Base-by-base conservation (phyloP, 2,888 invertebrate species). In the Hyalella azteca region DNA sequence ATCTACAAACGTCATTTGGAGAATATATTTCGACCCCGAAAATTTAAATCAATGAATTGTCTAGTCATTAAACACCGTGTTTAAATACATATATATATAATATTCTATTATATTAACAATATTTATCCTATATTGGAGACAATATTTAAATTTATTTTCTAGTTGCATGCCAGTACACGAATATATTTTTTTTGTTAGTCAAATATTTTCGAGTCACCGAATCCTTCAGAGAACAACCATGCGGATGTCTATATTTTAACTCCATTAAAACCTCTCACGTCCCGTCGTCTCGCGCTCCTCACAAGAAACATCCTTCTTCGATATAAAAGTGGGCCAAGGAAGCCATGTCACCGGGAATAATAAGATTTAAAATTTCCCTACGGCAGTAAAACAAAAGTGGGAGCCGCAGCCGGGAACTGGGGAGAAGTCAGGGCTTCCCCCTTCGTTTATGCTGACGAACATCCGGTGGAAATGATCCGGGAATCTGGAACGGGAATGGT, bases 311-410 rank as follows among this genome's bases (percentile, higher is more conserved):
- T n/a, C 32, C 36, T 19, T 66, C 4, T 29, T 66, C 66, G 66
- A 66, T 66, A 36, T 29, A 66, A 66, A 66, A 60, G n/a, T 29
- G 19, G 15, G 36, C 13, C 66, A 66, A 36, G 66, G 66, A 66
- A 66, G 66, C 66, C 66, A 66, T 66, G 66, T 66, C 66, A 66
- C 66, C 66, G 39, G 66, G 66, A 66, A 66, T 66, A 66, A 66
- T 66, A 66, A 66, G 66, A 66, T 66, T 66, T 66, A 66, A 66
- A 66, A 66, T 66, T 66, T 66, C 66, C 66, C 66, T 66, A 32
- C 66, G 66, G 66, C 66, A 66, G 66, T 66, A 66, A 66, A 66
- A 66, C 66, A 66, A 66, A 45, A 66, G 66, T n/a, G 66, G 66
- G 66, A 66, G 36, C 29, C 66, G 22, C 36, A 29, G 36, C 1